phyloP scores from a whole-genome alignment of 2,113 vertebrate genomes.

The Coreoperca whiteheadi region DNA sequence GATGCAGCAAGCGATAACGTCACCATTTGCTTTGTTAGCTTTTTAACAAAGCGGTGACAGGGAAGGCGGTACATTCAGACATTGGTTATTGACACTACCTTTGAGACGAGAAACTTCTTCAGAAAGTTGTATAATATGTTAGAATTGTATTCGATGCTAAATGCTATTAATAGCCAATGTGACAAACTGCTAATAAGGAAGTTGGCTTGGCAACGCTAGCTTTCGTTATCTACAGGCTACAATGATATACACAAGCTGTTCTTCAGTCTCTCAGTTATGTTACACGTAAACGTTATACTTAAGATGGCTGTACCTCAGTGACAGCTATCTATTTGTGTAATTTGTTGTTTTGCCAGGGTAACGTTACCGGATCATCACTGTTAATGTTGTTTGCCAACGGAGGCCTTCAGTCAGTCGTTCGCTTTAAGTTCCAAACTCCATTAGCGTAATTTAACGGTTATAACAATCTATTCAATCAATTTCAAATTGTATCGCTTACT shows the following conservation, averaged over 20 bases:
- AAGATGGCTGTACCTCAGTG: no score
- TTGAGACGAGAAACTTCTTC: neutral
- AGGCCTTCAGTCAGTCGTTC: slow-evolving; percentile 41
- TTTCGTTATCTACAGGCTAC: slow-evolving; percentile 7
- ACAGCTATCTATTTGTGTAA: neutral
- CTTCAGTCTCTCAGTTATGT: neutral
- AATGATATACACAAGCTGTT: neutral
- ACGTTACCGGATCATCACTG: neutral
- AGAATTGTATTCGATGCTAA: neutral
- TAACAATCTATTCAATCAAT: no score
- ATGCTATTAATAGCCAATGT: neutral
- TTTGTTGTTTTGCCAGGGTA: neutral
- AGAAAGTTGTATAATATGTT: neutral
- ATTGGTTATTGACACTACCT: no score
- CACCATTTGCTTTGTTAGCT: neutral
- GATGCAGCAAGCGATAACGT: neutral
- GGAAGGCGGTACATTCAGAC: no score
- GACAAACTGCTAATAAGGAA: slow-evolving; percentile 17
- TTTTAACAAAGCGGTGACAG: neutral
- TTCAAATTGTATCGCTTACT: neutral
- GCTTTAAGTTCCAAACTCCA: neutral
- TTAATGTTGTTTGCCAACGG: slow-evolving; percentile 15
- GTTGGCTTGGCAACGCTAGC: neutral
- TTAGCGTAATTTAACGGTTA: no score
- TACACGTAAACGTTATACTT: no score